Evolutionary conservation across 2,797 vertebrate genomes (phyloP), one percentile per base, ranked within the genome.

Genomic region (Bradypus variegatus): DNA sequence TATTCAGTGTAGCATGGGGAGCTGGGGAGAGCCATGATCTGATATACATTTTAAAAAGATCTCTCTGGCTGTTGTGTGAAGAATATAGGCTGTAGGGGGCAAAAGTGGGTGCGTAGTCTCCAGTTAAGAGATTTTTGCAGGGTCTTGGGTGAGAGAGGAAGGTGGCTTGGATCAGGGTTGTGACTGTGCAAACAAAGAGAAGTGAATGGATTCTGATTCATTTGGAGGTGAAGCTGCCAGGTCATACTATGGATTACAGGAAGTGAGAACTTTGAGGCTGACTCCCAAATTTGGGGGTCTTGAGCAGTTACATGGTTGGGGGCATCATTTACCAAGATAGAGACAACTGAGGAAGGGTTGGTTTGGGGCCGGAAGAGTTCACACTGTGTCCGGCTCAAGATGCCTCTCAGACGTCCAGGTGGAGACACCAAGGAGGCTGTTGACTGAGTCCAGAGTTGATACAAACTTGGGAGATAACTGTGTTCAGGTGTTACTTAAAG

Each of bases 41-140:
- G 69, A 12, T 31, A 16, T 50, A 23, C 13, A 2, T 31, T 86
- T 81, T 65, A 50, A 25, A 50, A 82, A 36, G 76, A 45, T 45
- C 38, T 16, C 48, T 1, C 8, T 13, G 53, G 65, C 82, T 85
- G 45, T 72, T 55, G 8, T 29, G 9, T 53, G 55, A 69, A 48
- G 77, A n/a, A 6, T 27, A 1, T 9, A 4, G 55, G 60, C 29
- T 8, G 0, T 19, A 1, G 3, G 1, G 16, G 6, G 4, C 33
- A 8, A 8, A 75, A 53, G 38, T 13, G 23, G 58, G 29, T 45
- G 38, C 1, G 0, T 8, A 58, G 50, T 86, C 53, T 19, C 75
- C 65, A 55, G 9, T 13, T 5, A 7, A 1, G 41, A 6, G 55
- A 50, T 27, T 88, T 89, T 67, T 58, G 45, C 41, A 29, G 88